phyloP scores from a whole-genome alignment of 2,113 vertebrate species.

The Poeciliopsis turrubarensis region DNA sequence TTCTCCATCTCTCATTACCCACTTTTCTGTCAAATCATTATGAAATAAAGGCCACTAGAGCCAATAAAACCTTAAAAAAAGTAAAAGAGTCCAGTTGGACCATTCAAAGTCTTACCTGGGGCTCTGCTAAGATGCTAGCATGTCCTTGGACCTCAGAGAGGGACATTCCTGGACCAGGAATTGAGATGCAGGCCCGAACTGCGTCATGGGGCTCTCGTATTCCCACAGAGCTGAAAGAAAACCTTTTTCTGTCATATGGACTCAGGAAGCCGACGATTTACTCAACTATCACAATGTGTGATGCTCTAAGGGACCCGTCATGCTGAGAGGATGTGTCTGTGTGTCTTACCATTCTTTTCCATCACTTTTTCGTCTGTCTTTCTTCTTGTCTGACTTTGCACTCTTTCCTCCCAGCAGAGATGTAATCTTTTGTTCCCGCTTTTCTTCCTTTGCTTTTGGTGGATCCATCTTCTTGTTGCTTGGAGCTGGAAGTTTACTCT shows the following conservation, averaged over 20 bases:
- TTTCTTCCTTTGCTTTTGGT: slow-evolving; percentile 86
- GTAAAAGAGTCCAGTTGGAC: neutral
- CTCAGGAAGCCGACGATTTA: slow-evolving; percentile 83
- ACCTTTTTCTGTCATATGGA: slow-evolving; percentile 83
- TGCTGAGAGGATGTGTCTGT: slow-evolving; percentile 56
- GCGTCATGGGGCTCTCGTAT: slow-evolving; percentile 87
- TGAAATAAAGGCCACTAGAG: too few species aligned
- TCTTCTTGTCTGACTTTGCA: slow-evolving; percentile 86
- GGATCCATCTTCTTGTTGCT: slow-evolving; percentile 83
- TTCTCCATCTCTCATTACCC: too few species aligned
- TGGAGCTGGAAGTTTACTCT: slow-evolving; percentile 88
- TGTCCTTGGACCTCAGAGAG: slow-evolving; percentile 84
- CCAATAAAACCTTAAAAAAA: neutral
- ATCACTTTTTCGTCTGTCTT: slow-evolving; percentile 86
- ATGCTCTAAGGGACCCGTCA: slow-evolving; percentile 76
- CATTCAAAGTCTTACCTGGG: slow-evolving; percentile 78
- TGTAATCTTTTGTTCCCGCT: slow-evolving; percentile 84
- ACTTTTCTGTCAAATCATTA: too few species aligned
- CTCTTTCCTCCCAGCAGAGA: slow-evolving; percentile 86
- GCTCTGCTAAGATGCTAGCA: slow-evolving; percentile 79
- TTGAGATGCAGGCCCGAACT: slow-evolving; percentile 80
- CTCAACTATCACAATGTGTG: slow-evolving; percentile 72
- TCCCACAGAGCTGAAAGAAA: slow-evolving; percentile 85
- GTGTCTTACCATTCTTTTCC: slow-evolving; percentile 80
- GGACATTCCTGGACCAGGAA: slow-evolving; percentile 84